A percentile compares a stretch with the other conserved stretches of the same genome.
These are phyloP conservation scores for Manis javanica DNA, from an alignment of 2,797 vertebrate genomes.

Conservation along the genomic window DNA sequence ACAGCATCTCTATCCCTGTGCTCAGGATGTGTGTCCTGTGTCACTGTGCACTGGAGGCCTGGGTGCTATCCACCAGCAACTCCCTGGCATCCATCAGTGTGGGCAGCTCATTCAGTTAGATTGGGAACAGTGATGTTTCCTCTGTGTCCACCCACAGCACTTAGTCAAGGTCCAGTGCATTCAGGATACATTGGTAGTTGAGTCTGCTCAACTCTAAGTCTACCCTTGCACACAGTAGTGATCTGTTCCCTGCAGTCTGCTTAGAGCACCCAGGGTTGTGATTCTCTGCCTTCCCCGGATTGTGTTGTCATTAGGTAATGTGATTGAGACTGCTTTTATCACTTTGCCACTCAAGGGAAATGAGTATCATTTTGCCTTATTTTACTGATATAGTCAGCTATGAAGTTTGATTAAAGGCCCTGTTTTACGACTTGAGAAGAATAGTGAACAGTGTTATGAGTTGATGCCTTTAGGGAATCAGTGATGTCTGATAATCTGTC, in stretches of 20 bases:
- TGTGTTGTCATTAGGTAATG: neutral
- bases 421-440: neutral
- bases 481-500: slow-evolving; percentile 33
- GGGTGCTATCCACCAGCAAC: rapidly evolving
- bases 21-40: rapidly evolving
- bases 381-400: neutral
- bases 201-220: neutral
- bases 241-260: neutral
- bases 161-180: neutral
- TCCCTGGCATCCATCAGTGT: rapidly evolving
- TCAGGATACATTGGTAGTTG: neutral
- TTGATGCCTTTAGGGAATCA: neutral
- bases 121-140: neutral
- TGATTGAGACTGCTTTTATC: neutral
- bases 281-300: rapidly evolving
- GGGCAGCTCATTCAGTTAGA: neutral
- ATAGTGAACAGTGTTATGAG: neutral
- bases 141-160: neutral
- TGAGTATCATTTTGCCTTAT: neutral
- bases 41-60: neutral
- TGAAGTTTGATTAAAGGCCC: slow-evolving; percentile 59
- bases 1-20: neutral
- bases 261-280: neutral
- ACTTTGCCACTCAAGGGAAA: neutral
- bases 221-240: too few species aligned